These are phyloP conservation scores for Campylomormyrus tamandua DNA, from an alignment of 2,113 vertebrate species.

Conservation along the genomic window DNA sequence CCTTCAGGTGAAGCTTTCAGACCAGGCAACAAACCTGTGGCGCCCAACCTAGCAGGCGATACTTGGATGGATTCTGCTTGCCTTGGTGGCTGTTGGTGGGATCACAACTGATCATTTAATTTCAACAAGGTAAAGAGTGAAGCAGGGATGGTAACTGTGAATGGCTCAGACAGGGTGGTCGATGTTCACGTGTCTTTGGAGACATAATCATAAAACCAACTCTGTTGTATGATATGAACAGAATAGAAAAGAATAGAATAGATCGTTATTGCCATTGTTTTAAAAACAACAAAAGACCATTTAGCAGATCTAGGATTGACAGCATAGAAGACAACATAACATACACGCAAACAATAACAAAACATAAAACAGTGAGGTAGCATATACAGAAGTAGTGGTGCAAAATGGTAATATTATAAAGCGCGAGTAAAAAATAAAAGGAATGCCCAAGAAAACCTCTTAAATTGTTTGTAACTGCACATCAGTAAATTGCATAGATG, in stretches of 20 bases:
- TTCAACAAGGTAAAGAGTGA: neutral
- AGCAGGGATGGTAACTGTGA: neutral
- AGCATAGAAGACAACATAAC: too few relatives aligned
- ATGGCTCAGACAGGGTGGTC: neutral
- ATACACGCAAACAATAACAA: too few relatives aligned
- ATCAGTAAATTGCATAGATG: neutral
- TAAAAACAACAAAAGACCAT: too few relatives aligned
- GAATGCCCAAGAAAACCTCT: neutral
- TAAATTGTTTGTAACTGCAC: neutral
- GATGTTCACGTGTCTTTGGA: neutral
- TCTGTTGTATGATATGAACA: neutral
- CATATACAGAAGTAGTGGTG: too few relatives aligned
- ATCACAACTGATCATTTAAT: neutral
- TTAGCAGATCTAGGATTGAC: too few relatives aligned
- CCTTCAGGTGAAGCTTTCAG: neutral
- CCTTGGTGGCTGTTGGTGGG: neutral
- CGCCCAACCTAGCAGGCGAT: neutral
- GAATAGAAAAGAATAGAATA: neutral
- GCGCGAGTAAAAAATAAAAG: too few relatives aligned
- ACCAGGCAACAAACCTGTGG: neutral
- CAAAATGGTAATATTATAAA: too few relatives aligned
- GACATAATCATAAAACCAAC: neutral
- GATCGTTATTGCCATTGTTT: too few relatives aligned
- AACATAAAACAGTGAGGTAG: too few relatives aligned
- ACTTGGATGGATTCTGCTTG: neutral